phyloP scores from a whole-genome alignment of 1,140 invertebrate species.

The Helicoverpa zea region DNA sequence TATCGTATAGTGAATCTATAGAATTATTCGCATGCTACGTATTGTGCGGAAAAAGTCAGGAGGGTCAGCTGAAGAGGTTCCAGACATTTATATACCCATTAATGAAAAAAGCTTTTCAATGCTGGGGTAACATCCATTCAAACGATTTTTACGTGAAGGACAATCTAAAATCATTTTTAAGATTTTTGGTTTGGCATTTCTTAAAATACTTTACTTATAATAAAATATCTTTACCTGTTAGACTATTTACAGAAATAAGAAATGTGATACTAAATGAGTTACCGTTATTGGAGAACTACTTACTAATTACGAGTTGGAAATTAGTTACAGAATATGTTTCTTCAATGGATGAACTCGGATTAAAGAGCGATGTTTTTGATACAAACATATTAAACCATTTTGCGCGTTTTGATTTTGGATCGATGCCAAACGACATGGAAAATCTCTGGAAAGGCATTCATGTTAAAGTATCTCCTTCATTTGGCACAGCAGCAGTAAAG shows the following conservation, averaged over 20 bases:
- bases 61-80: constrained; percentile 56
- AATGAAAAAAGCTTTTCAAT: constrained; percentile 55
- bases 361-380: background rate
- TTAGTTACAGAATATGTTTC: constrained; percentile 54
- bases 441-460: constrained; percentile 12
- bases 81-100: constrained; percentile 58
- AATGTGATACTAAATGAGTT: constrained; percentile 56
- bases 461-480: constrained; percentile 42
- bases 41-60: constrained; percentile 54
- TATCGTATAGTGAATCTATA: constrained; percentile 20
- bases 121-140: constrained; percentile 53
- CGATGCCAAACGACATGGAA: background rate
- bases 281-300: constrained; percentile 58
- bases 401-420: background rate
- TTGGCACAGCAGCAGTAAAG: constrained; percentile 54
- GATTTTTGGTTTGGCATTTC: constrained; percentile 43
- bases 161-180: constrained; percentile 53
- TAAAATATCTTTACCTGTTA: constrained; percentile 56
- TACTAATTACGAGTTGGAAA: constrained; percentile 57
- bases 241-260: constrained; percentile 58
- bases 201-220: constrained; percentile 3
- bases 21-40: constrained; percentile 58
- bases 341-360: constrained; percentile 50
- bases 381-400: background rate
- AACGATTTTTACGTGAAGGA: constrained; percentile 44